phyloP scores from a whole-genome alignment of 2,113 vertebrate species.

The Bubo scandiacus region DNA sequence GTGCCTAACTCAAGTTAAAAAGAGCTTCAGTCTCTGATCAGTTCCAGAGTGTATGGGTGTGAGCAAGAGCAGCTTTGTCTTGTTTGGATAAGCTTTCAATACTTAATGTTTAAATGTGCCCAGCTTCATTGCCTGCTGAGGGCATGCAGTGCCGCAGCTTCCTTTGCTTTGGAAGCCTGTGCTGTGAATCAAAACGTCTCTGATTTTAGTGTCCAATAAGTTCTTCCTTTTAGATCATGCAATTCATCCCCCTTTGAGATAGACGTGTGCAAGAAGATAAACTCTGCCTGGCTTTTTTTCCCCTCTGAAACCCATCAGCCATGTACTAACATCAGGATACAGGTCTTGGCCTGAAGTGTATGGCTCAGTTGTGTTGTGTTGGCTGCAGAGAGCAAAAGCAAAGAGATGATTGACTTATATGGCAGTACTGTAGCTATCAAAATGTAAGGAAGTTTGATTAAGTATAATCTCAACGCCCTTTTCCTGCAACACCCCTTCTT shows the following conservation, averaged over 20 bases:
- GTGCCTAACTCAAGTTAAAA: background rate
- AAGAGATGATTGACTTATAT: background rate
- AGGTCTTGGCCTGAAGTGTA: background rate
- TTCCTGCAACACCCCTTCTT: conserved; percentile 57
- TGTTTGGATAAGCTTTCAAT: background rate
- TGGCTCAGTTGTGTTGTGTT: background rate
- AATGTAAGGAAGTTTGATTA: conserved; percentile 63
- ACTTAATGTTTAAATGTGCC: background rate
- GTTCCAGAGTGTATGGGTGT: background rate
- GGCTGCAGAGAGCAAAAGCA: background rate
- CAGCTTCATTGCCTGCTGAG: background rate
- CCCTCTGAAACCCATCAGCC: background rate
- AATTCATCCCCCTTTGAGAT: background rate
- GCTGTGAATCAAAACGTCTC: background rate
- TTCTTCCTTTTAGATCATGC: background rate
- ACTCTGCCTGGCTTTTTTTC: background rate
- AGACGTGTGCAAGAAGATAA: background rate
- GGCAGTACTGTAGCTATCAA: background rate
- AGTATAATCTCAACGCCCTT: conserved; percentile 43
- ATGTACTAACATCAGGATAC: background rate
- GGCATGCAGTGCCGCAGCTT: background rate
- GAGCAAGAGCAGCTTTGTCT: background rate
- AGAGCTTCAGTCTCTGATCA: background rate
- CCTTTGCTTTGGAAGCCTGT: background rate
- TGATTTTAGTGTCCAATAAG: background rate